Evolutionary conservation across 2,888 invertebrate genomes (phyloP), one percentile per base, ranked within the genome.

Genomic region (Dilophus febrilis): DNA sequence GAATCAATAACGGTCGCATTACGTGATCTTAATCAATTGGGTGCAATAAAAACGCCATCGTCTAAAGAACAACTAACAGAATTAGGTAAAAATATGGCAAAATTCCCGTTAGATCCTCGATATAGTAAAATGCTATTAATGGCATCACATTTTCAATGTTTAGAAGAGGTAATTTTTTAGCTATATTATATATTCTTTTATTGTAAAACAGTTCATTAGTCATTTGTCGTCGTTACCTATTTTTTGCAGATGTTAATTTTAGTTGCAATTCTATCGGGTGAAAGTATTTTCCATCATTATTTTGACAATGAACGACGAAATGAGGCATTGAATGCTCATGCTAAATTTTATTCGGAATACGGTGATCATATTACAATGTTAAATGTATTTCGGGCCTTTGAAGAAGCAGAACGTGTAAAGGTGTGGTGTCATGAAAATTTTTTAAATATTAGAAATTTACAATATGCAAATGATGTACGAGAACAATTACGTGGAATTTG

Each of bases 351-450:
- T 41, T 84, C 90, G 0, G 71, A 77, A 16, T 74, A 84, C 48
- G 95, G 98, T 11, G 97, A 98, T 61, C 91, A 91, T 55, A 67
- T 95, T 33, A 92, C 88, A 2, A 65, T 91, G 40, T 66, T 97
- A 12, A 97, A 92, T 58, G 80, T 94, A 29, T 94, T 73, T 57
- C 75, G 77, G 52, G 81, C 77, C 4, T 94, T 74, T 60, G 72
- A 70, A 49, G 77, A 76, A 53, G 70, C 76, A 0, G 72, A 75
- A 4, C 69, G 76, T 45, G 75, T 76, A 51, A 80, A 78, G 17
- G 18, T 13, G 59, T 92, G 90, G 88, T 92, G 92, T 55, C 77
- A 76, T 54, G 87, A 90, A 49, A 87, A 94, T 61, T 91, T 76
- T 56, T 64, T 94, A 37, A 83, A 90, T 56, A 67, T 71, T 45